These are phyloP conservation scores for Lepus europaeus DNA, from an alignment of 2,113 vertebrate species.

Conservation along the genomic window DNA sequence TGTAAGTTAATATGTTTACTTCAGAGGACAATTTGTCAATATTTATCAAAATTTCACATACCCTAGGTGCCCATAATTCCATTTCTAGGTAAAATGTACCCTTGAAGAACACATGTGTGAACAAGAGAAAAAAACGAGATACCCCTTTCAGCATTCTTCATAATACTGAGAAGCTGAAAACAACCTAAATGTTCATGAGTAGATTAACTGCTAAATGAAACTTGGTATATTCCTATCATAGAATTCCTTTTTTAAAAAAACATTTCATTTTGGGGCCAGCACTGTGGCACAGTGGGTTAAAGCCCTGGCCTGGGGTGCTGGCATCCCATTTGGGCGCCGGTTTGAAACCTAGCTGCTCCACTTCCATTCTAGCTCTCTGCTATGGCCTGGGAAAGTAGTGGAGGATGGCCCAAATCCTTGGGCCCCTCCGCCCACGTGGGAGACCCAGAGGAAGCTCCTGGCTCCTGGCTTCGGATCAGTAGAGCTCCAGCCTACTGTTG, in stretches of 20 bases:
- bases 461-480: too few relatives aligned
- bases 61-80: not conserved
- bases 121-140: not conserved
- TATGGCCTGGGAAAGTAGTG: too few relatives aligned
- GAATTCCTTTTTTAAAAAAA: not conserved
- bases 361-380: too few relatives aligned
- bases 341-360: too few relatives aligned
- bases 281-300: too few relatives aligned
- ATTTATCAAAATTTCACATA: conserved; percentile 38
- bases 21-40: conserved; percentile 48
- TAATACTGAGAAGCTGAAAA: conserved; percentile 38
- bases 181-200: not conserved
- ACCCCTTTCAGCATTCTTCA: conserved; percentile 14
- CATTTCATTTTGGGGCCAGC: too few relatives aligned
- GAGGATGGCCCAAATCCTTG: too few relatives aligned
- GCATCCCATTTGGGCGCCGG: too few relatives aligned
- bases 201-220: not conserved
- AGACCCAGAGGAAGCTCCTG: too few relatives aligned
- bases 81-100: not conserved
- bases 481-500: too few relatives aligned
- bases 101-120: not conserved
- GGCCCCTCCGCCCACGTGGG: too few relatives aligned
- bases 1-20: not conserved
- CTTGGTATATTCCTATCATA: not conserved
- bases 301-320: too few relatives aligned